Evolutionary conservation across 92 coral and sea anemone species (phyloP).

Genomic region (Paramuricea clavata): DNA sequence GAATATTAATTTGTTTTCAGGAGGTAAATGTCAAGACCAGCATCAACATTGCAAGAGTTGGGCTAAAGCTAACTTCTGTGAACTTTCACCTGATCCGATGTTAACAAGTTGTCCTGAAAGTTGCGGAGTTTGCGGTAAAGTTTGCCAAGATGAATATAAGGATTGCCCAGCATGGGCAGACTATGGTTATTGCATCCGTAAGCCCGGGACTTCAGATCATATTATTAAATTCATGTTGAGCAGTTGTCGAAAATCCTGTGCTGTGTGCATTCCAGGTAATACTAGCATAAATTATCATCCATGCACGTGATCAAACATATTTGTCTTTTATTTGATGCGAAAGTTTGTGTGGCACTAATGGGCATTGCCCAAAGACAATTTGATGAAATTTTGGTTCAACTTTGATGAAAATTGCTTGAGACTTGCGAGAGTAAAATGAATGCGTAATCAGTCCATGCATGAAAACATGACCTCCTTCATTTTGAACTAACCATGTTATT

Average conservation of each 20-base stretch:
- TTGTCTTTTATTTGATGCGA: no score
- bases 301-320: no score
- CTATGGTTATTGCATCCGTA: constrained; percentile 5
- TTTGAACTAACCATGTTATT: no score
- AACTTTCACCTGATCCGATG: constrained; percentile 81
- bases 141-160: constrained; percentile 41
- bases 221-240: background rate
- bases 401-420: no score
- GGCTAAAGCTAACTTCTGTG: constrained; percentile 79
- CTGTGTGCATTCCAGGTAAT: constrained; percentile 4
- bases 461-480: no score
- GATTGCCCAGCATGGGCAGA: constrained; percentile 8
- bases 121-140: constrained; percentile 77
- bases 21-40: constrained; percentile 63
- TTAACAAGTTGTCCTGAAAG: constrained; percentile 72
- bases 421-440: no score
- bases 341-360: no score
- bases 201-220: background rate
- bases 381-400: no score
- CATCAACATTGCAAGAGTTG: constrained; percentile 68
- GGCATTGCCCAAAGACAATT: no score
- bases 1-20: background rate
- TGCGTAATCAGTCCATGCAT: no score
- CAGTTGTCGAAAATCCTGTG: constrained; percentile 7
- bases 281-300: background rate